Conservation (phyloP, 2,888 invertebrate species). For the Erynnis tages region DNA sequence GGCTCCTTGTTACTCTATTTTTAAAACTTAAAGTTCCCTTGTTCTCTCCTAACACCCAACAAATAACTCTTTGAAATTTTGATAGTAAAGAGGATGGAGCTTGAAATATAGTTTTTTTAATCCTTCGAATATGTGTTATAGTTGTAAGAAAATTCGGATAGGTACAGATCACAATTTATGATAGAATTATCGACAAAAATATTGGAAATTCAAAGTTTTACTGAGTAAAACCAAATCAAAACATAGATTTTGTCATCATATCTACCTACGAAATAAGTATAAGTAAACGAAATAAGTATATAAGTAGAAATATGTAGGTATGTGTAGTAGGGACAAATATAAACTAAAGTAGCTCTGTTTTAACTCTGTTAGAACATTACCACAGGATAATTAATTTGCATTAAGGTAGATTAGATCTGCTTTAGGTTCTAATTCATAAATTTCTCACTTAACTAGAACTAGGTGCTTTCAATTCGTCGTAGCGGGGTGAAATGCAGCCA, state of each 20-base stretch:
- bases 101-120: slow-evolving; percentile 15
- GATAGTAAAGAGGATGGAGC: slow-evolving; percentile 9
- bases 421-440: too few relatives aligned
- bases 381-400: too few relatives aligned
- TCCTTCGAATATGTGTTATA: slow-evolving; percentile 8
- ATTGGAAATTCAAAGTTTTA: background rate
- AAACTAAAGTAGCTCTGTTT: too few relatives aligned
- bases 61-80: slow-evolving; percentile 27
- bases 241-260: too few relatives aligned
- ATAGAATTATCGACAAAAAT: background rate
- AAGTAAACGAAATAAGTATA: too few relatives aligned
- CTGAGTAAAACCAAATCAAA: background rate
- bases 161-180: background rate
- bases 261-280: too few relatives aligned
- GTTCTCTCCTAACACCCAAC: slow-evolving; percentile 42
- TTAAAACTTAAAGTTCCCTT: slow-evolving; percentile 59
- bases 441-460: background rate
- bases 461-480: slow-evolving; percentile 50
- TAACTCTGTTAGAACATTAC: too few relatives aligned
- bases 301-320: too few relatives aligned
- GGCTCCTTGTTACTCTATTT: slow-evolving; percentile 61
- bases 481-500: slow-evolving; percentile 30
- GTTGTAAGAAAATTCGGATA: background rate
- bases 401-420: too few relatives aligned
- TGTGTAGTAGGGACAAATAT: too few relatives aligned